Percentiles rank a stretch among this genome's conserved stretches.
Evolutionary conservation across 2,797 vertebrate genomes (phyloP).

Genomic region (Characodon lateralis): DNA sequence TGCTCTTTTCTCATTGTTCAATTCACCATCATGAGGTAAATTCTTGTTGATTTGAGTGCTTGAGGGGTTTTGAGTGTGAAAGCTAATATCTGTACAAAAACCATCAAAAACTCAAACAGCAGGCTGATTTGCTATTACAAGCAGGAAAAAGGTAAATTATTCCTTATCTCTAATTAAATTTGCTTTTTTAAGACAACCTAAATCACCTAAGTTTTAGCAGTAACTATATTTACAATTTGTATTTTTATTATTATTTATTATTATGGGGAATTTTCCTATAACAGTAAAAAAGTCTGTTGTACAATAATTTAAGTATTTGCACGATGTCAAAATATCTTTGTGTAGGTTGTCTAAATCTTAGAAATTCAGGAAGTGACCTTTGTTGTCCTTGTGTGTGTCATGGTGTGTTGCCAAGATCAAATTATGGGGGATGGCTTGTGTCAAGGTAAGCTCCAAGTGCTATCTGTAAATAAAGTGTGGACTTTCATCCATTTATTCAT

Average conservation of each 20-base stretch:
- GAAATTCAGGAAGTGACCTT: background rate
- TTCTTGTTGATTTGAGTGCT: constrained; percentile 26
- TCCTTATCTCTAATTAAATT: background rate
- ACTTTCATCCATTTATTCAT: background rate
- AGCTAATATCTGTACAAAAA: no score
- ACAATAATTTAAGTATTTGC: background rate
- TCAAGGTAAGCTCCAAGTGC: background rate
- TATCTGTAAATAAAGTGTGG: background rate
- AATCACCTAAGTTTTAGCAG: background rate
- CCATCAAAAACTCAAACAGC: constrained; percentile 2
- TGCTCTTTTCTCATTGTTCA: constrained; percentile 28
- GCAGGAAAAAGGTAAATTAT: background rate
- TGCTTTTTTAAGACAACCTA: background rate
- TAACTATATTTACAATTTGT: background rate
- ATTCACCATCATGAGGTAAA: constrained; percentile 36
- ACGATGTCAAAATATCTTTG: background rate
- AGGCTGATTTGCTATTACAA: background rate
- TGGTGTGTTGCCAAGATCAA: background rate
- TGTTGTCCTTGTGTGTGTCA: background rate
- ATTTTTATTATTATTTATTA: background rate
- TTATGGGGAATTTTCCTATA: background rate
- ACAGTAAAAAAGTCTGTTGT: background rate
- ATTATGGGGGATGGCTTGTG: background rate
- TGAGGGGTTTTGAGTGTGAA: constrained; percentile 19
- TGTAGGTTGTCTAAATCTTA: background rate